phyloP scores from a whole-genome alignment of 2,113 vertebrate genomes.

The Alethe castanea region DNA sequence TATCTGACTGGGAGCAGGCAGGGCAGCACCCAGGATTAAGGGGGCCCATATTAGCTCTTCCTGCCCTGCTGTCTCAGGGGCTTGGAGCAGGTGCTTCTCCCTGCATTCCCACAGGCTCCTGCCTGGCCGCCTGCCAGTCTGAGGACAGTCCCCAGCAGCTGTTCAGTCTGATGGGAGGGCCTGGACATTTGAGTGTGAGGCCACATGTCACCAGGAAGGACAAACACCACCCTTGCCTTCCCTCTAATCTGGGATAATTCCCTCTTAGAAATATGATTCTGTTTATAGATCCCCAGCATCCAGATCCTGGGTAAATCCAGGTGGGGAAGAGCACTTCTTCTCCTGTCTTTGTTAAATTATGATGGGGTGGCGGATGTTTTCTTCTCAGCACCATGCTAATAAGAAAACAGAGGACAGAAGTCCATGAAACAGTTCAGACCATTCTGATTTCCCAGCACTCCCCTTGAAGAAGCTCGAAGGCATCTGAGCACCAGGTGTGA shows the following conservation, averaged over 20 bases:
- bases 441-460: neutral
- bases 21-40: slow-evolving; percentile 41
- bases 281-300: neutral
- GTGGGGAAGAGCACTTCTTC: neutral
- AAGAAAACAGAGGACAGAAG: neutral
- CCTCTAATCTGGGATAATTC: slow-evolving; percentile 53
- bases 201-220: slow-evolving; percentile 57
- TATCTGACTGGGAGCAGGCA: neutral
- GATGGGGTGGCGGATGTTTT: neutral
- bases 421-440: neutral
- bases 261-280: slow-evolving; percentile 38
- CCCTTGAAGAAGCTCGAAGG: neutral
- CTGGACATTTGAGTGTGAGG: slow-evolving; percentile 32
- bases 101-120: slow-evolving; percentile 29
- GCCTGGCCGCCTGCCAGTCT: slow-evolving; percentile 77
- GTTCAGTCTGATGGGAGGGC: neutral
- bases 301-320: neutral
- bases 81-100: slow-evolving; percentile 50
- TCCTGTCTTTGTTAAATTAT: neutral
- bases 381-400: neutral
- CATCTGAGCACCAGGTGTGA: neutral
- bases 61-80: neutral
- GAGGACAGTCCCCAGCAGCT: slow-evolving; percentile 63
- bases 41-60: neutral
- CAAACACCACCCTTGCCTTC: slow-evolving; percentile 45